phyloP scores from a whole-genome alignment of 2,113 vertebrate species.

The Hyla sarda region DNA sequence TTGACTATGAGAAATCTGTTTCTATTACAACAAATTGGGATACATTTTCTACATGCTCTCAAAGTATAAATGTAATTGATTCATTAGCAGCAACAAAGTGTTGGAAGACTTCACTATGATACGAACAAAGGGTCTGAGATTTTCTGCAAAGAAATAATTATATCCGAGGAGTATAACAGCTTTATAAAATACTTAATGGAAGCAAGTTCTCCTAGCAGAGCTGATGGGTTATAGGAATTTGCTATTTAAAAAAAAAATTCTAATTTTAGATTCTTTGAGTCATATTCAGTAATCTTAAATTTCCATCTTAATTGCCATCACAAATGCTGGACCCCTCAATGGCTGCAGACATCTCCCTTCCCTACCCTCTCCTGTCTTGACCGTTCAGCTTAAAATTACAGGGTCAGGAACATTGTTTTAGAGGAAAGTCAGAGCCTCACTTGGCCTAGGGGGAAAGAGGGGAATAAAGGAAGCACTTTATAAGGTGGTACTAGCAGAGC shows the following conservation, averaged over 20 bases:
- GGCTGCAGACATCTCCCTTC: too few species aligned
- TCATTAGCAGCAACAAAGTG: slow-evolving; percentile 28
- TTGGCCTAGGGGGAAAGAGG: too few species aligned
- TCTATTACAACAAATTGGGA: slow-evolving; percentile 37
- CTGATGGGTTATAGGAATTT: background rate
- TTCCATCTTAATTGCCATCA: too few species aligned
- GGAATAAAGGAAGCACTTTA: too few species aligned
- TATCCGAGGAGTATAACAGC: background rate
- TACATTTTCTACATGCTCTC: slow-evolving; percentile 16
- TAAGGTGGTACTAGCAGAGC: too few species aligned
- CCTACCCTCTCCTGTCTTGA: too few species aligned
- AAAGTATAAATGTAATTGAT: slow-evolving; percentile 13
- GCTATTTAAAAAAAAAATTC: too few species aligned
- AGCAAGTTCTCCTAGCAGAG: background rate
- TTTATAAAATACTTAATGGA: background rate
- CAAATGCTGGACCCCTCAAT: too few species aligned
- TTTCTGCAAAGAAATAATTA: background rate
- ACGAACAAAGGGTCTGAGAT: background rate
- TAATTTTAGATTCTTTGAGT: background rate
- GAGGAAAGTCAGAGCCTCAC: too few species aligned
- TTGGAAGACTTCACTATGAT: background rate
- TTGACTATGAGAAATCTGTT: slow-evolving; percentile 55
- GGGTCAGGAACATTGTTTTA: too few species aligned
- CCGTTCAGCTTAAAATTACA: too few species aligned
- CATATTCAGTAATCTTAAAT: background rate